Conservation (phyloP, 64 coral and sea anemone genomes). For the Pocillopora verrucosa region DNA sequence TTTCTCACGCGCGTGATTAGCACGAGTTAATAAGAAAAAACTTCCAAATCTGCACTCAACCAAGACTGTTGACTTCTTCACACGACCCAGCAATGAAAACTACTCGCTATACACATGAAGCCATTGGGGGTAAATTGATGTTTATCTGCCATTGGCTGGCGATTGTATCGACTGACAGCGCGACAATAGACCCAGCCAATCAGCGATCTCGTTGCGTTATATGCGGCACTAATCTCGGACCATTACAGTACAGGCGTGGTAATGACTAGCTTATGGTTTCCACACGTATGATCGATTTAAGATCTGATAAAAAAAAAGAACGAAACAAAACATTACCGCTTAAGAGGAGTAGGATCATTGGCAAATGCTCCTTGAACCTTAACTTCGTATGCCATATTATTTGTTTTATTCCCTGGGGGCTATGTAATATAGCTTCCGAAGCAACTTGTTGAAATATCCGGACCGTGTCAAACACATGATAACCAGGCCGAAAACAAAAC, state of each 20-base stretch:
- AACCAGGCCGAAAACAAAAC: constrained; percentile 2
- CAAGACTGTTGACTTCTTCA: constrained; percentile 28
- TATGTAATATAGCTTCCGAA: constrained; percentile 33
- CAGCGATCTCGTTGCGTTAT: constrained; percentile 35
- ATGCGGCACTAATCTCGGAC: background rate
- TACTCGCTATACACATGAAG: constrained; percentile 3
- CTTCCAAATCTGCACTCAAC: constrained; percentile 11
- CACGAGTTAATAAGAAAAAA: background rate
- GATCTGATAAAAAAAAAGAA: background rate
- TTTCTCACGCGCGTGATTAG: background rate
- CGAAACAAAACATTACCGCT: constrained; percentile 10
- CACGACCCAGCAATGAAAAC: constrained; percentile 17
- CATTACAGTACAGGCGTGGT: constrained; percentile 35
- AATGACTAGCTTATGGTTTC: constrained; percentile 31
- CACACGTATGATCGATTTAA: constrained; percentile 39
- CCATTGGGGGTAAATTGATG: constrained; percentile 55
- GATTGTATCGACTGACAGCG: constrained; percentile 24
- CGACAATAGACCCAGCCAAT: constrained; percentile 1
- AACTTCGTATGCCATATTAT: background rate
- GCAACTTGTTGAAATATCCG: constrained; percentile 49
- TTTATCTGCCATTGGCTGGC: constrained; percentile 46
- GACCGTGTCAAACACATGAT: constrained; percentile 27
- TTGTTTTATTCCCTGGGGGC: constrained; percentile 33
- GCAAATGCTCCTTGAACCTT: background rate
- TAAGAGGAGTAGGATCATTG: background rate